Conservation (phyloP, 2,888 invertebrate species). For the Lycaena phlaeas region DNA sequence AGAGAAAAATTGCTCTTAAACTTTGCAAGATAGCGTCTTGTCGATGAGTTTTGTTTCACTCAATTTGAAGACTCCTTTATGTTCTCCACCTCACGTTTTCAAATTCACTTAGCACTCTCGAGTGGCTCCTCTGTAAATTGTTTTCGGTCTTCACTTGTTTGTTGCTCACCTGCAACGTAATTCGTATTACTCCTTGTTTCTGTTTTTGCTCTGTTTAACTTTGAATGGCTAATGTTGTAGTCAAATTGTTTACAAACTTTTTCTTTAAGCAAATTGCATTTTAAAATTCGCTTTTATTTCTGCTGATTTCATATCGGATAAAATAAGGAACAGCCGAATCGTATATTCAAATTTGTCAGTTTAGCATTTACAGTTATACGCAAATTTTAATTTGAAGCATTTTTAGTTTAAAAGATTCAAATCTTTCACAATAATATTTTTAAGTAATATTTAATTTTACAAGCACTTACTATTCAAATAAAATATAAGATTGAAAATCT, state of each 20-base stretch:
- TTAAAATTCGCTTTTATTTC: too few relatives aligned
- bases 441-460: not conserved
- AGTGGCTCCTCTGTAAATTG: conserved; percentile 45
- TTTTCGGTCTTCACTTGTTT: conserved; percentile 41
- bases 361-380: too few relatives aligned
- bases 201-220: conserved; percentile 36
- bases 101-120: conserved; percentile 55
- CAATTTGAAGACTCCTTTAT: conserved; percentile 37
- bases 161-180: conserved; percentile 44
- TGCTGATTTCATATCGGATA: too few relatives aligned
- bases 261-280: conserved; percentile 19
- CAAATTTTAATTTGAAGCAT: too few relatives aligned
- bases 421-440: not conserved
- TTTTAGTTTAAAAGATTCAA: not conserved
- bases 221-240: conserved; percentile 28
- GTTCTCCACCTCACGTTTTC: conserved; percentile 34
- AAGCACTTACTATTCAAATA: conserved; percentile 41
- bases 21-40: conserved; percentile 61
- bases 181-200: conserved; percentile 33
- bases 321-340: too few relatives aligned
- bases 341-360: too few relatives aligned
- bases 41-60: conserved; percentile 62
- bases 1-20: conserved; percentile 71
- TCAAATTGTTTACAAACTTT: conserved; percentile 24
- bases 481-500: conserved; percentile 44